phyloP scores from a whole-genome alignment of 1,140 invertebrate genomes.

The Drosophila lini region DNA sequence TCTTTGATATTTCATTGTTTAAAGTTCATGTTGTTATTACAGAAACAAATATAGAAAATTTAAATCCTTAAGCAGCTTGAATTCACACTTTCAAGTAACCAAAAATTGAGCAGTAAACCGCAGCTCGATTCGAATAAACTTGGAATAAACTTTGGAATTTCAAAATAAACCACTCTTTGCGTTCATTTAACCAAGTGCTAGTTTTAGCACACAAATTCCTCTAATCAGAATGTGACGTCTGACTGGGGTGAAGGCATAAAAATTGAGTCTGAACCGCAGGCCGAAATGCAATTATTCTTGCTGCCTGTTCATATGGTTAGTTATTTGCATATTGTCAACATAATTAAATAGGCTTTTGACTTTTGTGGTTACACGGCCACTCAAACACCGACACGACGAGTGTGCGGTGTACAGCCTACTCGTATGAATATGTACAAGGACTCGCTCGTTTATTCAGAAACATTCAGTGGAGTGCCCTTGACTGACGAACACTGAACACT shows the following conservation, averaged over 20 bases:
- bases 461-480: constrained; percentile 53
- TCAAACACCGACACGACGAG: constrained; percentile 14
- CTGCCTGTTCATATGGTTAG: constrained; percentile 31
- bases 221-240: constrained; percentile 17
- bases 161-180: background rate
- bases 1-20: background rate
- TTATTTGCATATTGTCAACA: constrained; percentile 63
- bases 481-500: constrained; percentile 34
- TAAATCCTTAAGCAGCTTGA: background rate
- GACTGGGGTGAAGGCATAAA: background rate
- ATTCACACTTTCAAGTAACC: background rate
- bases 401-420: constrained; percentile 10
- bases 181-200: constrained; percentile 9
- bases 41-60: background rate
- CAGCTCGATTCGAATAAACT: background rate
- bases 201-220: constrained; percentile 10
- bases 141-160: background rate
- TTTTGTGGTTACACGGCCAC: constrained; percentile 48
- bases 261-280: constrained; percentile 25
- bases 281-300: constrained; percentile 55
- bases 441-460: constrained; percentile 52
- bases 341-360: constrained; percentile 61
- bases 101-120: background rate
- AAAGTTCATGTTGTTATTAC: background rate
- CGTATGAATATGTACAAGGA: constrained; percentile 40